Evolutionary conservation across 64 coral and sea anemone genomes (phyloP), one percentile per base, ranked within the genome.

Genomic region (Platygyra sinensis): DNA sequence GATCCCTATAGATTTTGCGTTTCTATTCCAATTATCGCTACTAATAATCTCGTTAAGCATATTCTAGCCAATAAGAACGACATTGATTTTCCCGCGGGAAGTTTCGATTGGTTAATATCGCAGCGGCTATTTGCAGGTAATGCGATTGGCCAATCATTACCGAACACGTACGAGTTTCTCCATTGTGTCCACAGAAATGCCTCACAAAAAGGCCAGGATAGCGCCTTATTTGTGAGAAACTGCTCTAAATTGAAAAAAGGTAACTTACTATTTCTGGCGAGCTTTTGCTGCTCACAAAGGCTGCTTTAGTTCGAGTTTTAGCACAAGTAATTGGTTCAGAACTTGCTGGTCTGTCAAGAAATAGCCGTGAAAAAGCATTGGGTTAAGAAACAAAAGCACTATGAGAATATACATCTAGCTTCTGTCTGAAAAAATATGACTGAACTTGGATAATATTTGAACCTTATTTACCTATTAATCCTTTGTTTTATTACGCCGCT

Each of bases 261-360:
- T 10, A 36, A 86, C 89, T 65, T 82, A 96, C 94, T 31, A 80
- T 86, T 79, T 90, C 87, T 22, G 79, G 64, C 19, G 65, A 80
- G 19, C 54, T 87, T 25, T 81, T 64, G 73, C 65, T 83, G 19
- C 78, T 90, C 3, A 91, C 94, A 90, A 96, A 96, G 13, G 94
- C 94, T 80, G 87, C 94, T 32, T 87, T 93, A n/a, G 73, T 86
- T 75, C 72, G 83, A 17, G 74, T 88, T 57, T 90, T 76, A 15
- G 76, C 60, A 13, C 84, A 77, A 20, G 72, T 86, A 2, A 87
- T 59, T 16, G 91, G 55, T 28, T 62, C 33, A 46, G 63, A 64
- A 60, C 42, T 90, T 60, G 12, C 62, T 24, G 86, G 87, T 65
- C 94, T 96, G 62, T 46, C 6, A 16, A 27, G 65, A 69, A 25